A percentile compares a stretch with the other conserved stretches of the same genome.
Evolutionary conservation across 1,140 invertebrate genomes (phyloP).

Genomic region (Drosophila miranda): DNA sequence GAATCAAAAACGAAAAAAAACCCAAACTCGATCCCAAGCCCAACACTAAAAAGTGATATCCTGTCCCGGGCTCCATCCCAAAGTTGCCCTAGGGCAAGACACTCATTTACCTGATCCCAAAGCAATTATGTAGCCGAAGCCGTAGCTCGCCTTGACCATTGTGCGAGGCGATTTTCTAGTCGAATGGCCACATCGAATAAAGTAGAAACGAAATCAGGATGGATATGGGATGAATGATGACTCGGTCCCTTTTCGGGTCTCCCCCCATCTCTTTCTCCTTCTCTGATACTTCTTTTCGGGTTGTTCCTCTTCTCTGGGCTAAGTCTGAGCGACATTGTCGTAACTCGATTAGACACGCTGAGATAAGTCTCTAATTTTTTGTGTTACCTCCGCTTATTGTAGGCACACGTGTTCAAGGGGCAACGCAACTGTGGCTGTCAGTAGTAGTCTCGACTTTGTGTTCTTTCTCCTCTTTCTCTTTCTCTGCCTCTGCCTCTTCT

Average conservation of each 20-base stretch:
- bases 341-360: constrained; percentile 76
- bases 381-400: constrained; percentile 71
- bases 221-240: constrained; percentile 53
- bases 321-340: constrained; percentile 73
- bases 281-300: background rate
- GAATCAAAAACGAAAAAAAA: constrained; percentile 14
- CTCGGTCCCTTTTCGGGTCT: constrained; percentile 48
- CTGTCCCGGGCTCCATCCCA: constrained; percentile 52
- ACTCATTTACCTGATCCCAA: constrained; percentile 73
- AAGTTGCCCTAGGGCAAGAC: constrained; percentile 61
- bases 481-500: background rate
- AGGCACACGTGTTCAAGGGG: constrained; percentile 76
- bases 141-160: constrained; percentile 63
- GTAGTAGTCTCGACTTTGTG: constrained; percentile 32
- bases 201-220: constrained; percentile 29
- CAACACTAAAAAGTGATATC: constrained; percentile 60
- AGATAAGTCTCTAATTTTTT: constrained; percentile 76
- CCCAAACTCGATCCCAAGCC: constrained; percentile 17
- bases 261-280: too few species aligned
- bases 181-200: constrained; percentile 38
- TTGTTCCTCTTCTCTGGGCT: background rate
- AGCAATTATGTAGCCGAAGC: constrained; percentile 64
- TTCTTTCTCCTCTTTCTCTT: constrained; percentile 4
- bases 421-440: constrained; percentile 5
- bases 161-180: constrained; percentile 64